Evolutionary conservation across 2,797 vertebrate genomes (phyloP).

Genomic region (Pseudotriccus pelzelni): DNA sequence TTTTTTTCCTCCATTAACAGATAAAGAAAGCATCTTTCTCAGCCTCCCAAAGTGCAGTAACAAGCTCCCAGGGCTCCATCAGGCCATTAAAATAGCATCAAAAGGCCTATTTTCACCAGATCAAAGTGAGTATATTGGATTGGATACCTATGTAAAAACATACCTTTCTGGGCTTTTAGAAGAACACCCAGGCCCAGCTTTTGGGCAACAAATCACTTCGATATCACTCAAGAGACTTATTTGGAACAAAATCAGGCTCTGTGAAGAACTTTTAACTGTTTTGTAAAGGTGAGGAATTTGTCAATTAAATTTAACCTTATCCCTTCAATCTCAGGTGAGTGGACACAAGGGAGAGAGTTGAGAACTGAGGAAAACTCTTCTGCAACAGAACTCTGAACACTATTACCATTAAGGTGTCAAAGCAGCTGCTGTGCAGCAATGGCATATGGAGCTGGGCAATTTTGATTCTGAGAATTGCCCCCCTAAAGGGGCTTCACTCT

Average conservation of each 20-base stretch:
- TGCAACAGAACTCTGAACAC: neutral
- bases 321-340: neutral
- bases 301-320: neutral
- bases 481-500: neutral
- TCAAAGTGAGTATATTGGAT: neutral
- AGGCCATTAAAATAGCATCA: neutral
- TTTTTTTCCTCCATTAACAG: neutral
- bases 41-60: neutral
- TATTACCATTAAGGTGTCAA: neutral
- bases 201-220: neutral
- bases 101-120: neutral
- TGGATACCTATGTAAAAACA: neutral
- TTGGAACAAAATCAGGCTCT: neutral
- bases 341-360: neutral
- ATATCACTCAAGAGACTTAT: fast-evolving
- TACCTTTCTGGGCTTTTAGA: neutral
- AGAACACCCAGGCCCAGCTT: neutral
- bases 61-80: neutral
- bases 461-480: neutral
- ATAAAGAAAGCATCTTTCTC: neutral
- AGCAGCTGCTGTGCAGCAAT: neutral
- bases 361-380: neutral
- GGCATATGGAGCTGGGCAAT: neutral
- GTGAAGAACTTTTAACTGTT: neutral
- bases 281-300: neutral